A percentile compares a stretch with the other conserved stretches of the same genome.
These are phyloP conservation scores for Merluccius polli DNA, from an alignment of 2,797 vertebrate species.

Conservation along the genomic window DNA sequence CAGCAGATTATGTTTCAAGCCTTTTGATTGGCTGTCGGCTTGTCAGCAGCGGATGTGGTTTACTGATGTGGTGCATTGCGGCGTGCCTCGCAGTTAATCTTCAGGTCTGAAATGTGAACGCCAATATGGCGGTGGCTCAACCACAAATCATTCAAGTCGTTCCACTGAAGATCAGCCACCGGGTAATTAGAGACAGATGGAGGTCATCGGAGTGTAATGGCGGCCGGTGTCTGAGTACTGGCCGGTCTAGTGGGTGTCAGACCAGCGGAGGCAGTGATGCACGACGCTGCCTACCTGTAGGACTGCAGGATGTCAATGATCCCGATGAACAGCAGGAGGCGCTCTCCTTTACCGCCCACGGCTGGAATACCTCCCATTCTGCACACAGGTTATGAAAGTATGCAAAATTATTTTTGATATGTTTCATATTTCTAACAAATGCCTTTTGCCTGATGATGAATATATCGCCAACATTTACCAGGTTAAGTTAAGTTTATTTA, in stretches of 20 bases:
- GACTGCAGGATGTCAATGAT: slow-evolving; percentile 98
- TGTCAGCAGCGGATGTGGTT: not conserved
- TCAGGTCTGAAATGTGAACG: no score
- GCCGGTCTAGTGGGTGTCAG: no score
- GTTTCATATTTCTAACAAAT: not conserved
- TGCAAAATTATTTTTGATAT: not conserved
- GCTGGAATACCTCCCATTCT: slow-evolving; percentile 98
- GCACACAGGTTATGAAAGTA: slow-evolving; percentile 22
- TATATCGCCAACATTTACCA: no score
- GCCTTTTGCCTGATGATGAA: no score
- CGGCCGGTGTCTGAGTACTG: no score
- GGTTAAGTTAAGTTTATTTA: no score
- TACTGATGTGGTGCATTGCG: not conserved
- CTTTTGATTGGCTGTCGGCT: not conserved
- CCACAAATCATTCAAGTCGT: no score
- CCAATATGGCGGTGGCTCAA: no score
- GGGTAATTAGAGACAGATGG: no score
- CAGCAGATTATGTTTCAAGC: slow-evolving; percentile 12
- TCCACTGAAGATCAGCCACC: no score
- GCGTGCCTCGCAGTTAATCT: not conserved
- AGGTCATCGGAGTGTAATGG: no score
- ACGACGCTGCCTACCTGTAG: slow-evolving; percentile 81
- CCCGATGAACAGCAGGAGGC: slow-evolving; percentile 88
- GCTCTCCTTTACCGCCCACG: slow-evolving; percentile 84
- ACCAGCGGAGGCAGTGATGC: not conserved